These are phyloP conservation scores for Picus viridis DNA, from an alignment of 2,797 vertebrate species.

Conservation along the genomic window DNA sequence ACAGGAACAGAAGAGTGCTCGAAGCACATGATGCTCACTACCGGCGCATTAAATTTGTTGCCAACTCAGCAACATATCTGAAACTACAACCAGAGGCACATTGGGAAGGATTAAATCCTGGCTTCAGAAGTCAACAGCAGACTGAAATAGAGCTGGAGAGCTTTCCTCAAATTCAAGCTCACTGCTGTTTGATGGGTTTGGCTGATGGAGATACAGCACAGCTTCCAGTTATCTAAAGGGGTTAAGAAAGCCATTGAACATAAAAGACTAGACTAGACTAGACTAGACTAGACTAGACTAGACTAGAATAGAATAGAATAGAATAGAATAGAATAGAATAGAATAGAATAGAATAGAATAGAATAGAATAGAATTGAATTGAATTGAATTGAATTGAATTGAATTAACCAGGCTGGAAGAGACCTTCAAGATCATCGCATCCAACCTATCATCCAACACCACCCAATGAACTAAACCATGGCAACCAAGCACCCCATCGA, in stretches of 20 bases:
- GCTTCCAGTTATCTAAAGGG: neutral
- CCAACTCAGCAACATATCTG: neutral
- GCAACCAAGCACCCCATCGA: no score
- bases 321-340: no score
- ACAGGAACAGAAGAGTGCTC: neutral
- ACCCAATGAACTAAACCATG: no score
- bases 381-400: no score
- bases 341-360: no score
- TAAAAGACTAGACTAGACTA: neutral
- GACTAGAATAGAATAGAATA: no score
- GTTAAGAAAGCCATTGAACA: neutral
- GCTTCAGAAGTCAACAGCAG: neutral
- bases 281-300: no score
- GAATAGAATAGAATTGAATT: no score
- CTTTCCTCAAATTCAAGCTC: neutral
- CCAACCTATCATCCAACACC: no score
- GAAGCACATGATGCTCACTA: accelerated
- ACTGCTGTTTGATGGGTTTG: neutral
- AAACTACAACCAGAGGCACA: neutral
- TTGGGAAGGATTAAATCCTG: neutral
- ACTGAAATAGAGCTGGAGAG: neutral
- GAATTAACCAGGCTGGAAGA: no score
- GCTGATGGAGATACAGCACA: accelerated
- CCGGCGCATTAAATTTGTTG: neutral
- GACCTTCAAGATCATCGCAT: no score